Conservation (phyloP, 2,888 invertebrate genomes). For the Sarcophaga subvicina region DNA sequence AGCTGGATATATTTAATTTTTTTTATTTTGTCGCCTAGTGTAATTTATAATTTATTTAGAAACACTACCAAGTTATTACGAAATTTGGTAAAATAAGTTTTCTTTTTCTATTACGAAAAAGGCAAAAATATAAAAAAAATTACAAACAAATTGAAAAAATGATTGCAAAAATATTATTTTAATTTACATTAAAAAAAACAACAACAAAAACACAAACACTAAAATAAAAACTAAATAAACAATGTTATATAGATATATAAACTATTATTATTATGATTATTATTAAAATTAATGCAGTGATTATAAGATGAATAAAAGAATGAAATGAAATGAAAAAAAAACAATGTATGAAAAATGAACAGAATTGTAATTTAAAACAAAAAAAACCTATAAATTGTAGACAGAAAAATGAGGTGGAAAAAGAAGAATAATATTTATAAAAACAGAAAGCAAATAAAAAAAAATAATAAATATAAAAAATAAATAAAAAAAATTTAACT, state of each 20-base stretch:
- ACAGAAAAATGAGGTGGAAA: neutral
- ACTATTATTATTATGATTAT: constrained; percentile 41
- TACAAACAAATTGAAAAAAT: constrained; percentile 7
- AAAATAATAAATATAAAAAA: constrained; percentile 16
- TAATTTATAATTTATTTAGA: neutral
- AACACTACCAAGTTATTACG: constrained; percentile 17
- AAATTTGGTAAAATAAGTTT: constrained; percentile 37
- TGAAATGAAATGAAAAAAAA: neutral
- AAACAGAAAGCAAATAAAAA: constrained; percentile 16
- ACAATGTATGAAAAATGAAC: neutral
- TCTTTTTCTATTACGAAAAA: constrained; percentile 2
- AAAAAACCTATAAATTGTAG: constrained; percentile 45
- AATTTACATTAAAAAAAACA: neutral
- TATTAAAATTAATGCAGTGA: neutral
- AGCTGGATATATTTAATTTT: no score
- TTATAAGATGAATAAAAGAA: constrained; percentile 28
- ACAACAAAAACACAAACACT: constrained; percentile 29
- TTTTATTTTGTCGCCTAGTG: no score
- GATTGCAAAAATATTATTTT: neutral
- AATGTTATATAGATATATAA: constrained; percentile 61
- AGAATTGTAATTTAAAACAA: constrained; percentile 30
- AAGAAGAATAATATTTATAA: constrained; percentile 39
- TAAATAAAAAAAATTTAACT: neutral
- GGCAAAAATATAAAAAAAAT: neutral
- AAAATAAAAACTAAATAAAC: constrained; percentile 27